phyloP scores from a whole-genome alignment of 2,797 vertebrate genomes.

The Periophthalmus magnuspinnatus region DNA sequence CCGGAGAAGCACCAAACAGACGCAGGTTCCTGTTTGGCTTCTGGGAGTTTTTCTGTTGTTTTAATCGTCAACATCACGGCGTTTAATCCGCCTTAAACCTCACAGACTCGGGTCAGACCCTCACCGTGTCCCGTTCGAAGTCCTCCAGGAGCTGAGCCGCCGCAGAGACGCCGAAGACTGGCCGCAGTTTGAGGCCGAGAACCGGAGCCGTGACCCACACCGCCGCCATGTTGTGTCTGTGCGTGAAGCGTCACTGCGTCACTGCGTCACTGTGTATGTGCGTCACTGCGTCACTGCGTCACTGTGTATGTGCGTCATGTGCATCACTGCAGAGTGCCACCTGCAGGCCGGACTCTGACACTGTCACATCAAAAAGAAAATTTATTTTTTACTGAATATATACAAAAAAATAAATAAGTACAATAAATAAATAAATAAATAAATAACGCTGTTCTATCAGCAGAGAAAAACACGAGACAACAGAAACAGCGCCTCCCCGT shows the following conservation, averaged over 20 bases:
- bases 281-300: not conserved
- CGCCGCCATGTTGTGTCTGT: constrained; percentile 54
- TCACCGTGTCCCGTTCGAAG: constrained; percentile 53
- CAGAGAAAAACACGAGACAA: no score
- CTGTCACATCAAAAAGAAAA: no score
- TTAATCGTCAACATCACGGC: not conserved
- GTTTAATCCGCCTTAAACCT: rapidly evolving
- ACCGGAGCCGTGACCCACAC: constrained; percentile 55
- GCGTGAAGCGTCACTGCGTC: not conserved
- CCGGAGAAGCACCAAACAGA: no score
- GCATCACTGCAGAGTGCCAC: not conserved
- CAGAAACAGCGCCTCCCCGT: no score
- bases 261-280: not conserved
- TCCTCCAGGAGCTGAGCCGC: constrained; percentile 56
- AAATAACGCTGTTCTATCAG: no score
- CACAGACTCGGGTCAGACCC: not conserved
- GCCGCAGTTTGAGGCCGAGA: not conserved
- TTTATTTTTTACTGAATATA: no score
- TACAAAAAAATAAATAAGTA: no score
- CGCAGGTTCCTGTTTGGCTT: no score
- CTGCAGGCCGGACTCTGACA: not conserved
- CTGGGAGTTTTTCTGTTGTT: not conserved
- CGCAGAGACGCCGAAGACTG: constrained; percentile 34
- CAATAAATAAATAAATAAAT: no score
- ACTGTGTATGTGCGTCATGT: not conserved